Conservation (phyloP, 2,113 vertebrate species). For the Gavialis gangeticus region DNA sequence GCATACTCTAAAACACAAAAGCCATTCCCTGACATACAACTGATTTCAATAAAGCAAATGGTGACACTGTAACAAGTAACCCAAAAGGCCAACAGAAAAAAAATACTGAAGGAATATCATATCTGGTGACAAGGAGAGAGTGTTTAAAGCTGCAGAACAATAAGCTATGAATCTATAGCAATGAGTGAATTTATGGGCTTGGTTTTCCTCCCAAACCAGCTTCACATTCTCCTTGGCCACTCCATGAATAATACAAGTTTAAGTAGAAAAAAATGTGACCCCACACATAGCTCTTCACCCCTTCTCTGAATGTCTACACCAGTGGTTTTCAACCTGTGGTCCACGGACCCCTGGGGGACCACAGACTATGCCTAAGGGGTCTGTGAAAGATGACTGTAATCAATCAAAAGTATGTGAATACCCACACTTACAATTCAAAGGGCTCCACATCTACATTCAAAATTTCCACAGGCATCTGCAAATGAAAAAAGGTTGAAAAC, state of each 20-base stretch:
- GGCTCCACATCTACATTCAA: too few relatives aligned
- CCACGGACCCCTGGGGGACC: rapidly evolving
- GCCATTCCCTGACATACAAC: neutral
- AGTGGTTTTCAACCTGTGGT: neutral
- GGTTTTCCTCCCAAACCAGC: neutral
- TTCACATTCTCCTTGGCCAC: neutral
- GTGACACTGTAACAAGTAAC: neutral
- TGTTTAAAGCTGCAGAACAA: neutral
- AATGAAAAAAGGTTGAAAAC: too few relatives aligned
- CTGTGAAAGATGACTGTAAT: too few relatives aligned
- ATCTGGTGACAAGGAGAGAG: neutral
- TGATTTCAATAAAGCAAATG: neutral
- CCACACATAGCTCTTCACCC: neutral
- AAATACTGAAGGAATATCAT: neutral
- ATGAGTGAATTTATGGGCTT: neutral
- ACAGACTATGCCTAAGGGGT: neutral
- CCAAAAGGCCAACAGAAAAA: neutral
- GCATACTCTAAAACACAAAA: neutral
- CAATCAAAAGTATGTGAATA: too few relatives aligned
- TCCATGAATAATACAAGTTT: neutral
- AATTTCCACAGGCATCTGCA: too few relatives aligned
- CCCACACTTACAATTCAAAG: too few relatives aligned
- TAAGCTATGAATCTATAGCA: too few relatives aligned
- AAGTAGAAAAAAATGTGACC: neutral
- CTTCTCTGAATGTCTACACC: neutral